A percentile compares a stretch with the other conserved stretches of the same genome.
phyloP scores from a whole-genome alignment of 2,888 invertebrate genomes.

The Arrhopalites spinosus region DNA sequence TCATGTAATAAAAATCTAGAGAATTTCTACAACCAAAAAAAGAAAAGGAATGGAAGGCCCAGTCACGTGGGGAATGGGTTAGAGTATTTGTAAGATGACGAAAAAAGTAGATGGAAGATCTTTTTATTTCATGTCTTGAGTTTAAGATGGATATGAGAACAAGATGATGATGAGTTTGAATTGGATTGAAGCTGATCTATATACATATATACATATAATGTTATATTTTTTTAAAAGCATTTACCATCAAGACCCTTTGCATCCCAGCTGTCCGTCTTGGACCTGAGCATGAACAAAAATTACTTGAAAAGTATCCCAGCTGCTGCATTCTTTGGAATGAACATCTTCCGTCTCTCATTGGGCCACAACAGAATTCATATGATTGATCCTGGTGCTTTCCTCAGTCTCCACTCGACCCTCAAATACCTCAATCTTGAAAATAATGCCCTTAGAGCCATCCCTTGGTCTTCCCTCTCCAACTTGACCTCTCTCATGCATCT shows the following conservation, averaged over 20 bases:
- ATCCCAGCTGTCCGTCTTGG: conserved; percentile 69
- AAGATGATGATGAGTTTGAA: conserved; percentile 10
- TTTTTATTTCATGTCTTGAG: too few species aligned
- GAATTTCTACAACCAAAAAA: not conserved
- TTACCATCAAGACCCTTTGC: conserved; percentile 52
- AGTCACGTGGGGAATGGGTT: not conserved
- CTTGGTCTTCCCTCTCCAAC: conserved; percentile 72
- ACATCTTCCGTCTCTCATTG: conserved; percentile 72
- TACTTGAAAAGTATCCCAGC: conserved; percentile 71
- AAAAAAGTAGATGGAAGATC: not conserved
- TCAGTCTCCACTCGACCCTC: conserved; percentile 73
- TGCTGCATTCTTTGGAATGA: conserved; percentile 71
- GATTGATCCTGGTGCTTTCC: conserved; percentile 73
- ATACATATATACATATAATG: too few species aligned
- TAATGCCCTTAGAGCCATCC: conserved; percentile 76
- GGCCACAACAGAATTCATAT: conserved; percentile 88
- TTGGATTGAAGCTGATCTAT: too few species aligned
- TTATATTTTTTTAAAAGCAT: conserved; percentile 38
- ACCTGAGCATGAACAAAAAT: conserved; percentile 81
- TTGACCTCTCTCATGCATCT: conserved; percentile 70
- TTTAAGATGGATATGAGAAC: conserved; percentile 10
- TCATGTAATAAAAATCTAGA: not conserved
- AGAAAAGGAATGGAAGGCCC: too few species aligned
- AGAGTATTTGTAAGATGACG: too few species aligned
- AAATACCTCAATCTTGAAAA: conserved; percentile 77